phyloP scores from a whole-genome alignment of 2,113 vertebrate species.

The Corythoichthys haematopterus region DNA sequence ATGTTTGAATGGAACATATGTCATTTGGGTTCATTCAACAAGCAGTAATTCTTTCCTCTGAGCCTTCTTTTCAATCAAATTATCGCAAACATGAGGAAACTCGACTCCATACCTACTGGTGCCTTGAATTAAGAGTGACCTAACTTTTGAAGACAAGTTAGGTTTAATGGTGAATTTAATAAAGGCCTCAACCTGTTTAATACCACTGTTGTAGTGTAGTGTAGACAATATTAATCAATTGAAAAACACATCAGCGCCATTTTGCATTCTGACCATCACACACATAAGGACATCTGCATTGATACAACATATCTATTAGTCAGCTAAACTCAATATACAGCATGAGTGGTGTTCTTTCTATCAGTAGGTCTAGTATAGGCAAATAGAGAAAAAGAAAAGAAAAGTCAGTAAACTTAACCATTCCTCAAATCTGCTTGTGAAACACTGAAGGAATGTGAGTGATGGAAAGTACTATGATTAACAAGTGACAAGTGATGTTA shows the following conservation, averaged over 20 bases:
- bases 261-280: not conserved
- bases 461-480: constrained; percentile 3
- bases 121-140: not conserved
- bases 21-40: constrained; percentile 19
- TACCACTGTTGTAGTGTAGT: not conserved
- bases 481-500: constrained; percentile 8
- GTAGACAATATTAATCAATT: too few species aligned
- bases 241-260: not conserved
- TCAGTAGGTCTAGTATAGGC: constrained; percentile 8
- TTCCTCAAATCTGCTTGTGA: constrained; percentile 20
- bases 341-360: not conserved
- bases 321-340: constrained; percentile 1
- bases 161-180: too few species aligned
- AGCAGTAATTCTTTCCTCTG: not conserved
- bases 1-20: constrained; percentile 41
- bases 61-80: not conserved
- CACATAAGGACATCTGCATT: constrained; percentile 13
- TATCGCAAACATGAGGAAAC: not conserved
- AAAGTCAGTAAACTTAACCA: constrained; percentile 1
- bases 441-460: constrained; percentile 22
- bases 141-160: not conserved
- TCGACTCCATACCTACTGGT: not conserved
- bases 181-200: not conserved
- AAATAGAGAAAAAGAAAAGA: not conserved
- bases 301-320: constrained; percentile 2